A percentile compares a stretch with the other conserved stretches of the same genome.
These are phyloP conservation scores for Platyscapa corneri DNA, from an alignment of 1,140 invertebrate species.

Conservation along the genomic window DNA sequence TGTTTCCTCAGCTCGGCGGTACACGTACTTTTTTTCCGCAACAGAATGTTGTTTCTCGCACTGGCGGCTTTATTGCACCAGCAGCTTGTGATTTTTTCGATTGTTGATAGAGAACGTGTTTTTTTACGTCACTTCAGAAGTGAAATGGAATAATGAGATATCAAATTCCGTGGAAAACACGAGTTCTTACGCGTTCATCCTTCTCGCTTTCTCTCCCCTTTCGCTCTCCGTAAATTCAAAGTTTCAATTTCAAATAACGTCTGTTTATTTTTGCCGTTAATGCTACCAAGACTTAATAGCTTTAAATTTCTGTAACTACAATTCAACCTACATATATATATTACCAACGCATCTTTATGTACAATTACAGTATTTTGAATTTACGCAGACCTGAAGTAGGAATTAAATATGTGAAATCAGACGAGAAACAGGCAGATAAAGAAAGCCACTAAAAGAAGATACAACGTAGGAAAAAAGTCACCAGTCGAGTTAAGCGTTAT, in stretches of 20 bases:
- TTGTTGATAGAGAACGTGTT: conserved; percentile 3
- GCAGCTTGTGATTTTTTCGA: conserved; percentile 13
- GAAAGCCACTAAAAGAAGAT: no score
- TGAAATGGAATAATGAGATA: conserved; percentile 1
- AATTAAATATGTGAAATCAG: background rate
- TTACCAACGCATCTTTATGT: background rate
- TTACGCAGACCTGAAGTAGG: background rate
- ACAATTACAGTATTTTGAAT: background rate
- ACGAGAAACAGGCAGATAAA: no score
- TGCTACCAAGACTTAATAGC: background rate
- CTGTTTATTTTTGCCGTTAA: background rate
- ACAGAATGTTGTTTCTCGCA: conserved; percentile 4
- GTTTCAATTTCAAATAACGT: conserved; percentile 9
- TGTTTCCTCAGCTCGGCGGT: background rate
- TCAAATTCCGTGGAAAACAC: conserved; percentile 9
- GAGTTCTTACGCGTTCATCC: background rate
- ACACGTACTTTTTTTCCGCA: background rate
- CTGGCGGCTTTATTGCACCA: background rate
- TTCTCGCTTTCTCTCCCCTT: background rate
- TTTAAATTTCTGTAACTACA: background rate
- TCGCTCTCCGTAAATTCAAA: no score
- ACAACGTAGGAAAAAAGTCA: no score
- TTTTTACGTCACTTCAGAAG: background rate
- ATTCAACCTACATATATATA: background rate
- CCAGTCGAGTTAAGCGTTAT: no score